phyloP scores from a whole-genome alignment of 2,888 invertebrate species.

The Poecilobothrus nobilitatus region DNA sequence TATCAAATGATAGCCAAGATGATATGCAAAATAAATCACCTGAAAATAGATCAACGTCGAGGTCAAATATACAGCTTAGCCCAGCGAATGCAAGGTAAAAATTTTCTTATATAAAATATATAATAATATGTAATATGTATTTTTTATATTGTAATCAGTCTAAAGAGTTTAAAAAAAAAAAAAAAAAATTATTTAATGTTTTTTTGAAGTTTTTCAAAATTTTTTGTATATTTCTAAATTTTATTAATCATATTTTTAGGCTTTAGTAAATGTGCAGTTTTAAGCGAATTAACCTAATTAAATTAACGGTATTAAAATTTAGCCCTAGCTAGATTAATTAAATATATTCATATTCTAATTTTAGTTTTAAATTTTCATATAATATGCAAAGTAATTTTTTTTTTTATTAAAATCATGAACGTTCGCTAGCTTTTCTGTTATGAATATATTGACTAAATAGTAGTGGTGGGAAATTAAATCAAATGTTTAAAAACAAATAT shows the following conservation, averaged over 20 bases:
- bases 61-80: neutral
- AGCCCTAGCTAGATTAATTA: neutral
- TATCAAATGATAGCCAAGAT: conserved; percentile 52
- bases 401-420: neutral
- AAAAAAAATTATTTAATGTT: neutral
- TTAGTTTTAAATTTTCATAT: neutral
- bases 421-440: neutral
- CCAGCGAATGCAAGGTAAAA: conserved; percentile 38
- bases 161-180: neutral
- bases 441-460: neutral
- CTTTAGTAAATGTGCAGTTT: conserved; percentile 6
- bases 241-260: neutral
- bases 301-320: conserved; percentile 1
- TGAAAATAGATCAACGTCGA: conserved; percentile 29
- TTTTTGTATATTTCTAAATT: conserved; percentile 3
- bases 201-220: neutral
- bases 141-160: neutral
- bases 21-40: conserved; percentile 29
- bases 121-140: conserved; percentile 35
- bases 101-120: conserved; percentile 41
- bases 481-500: too few relatives aligned
- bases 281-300: neutral
- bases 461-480: too few relatives aligned
- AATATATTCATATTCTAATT: neutral
- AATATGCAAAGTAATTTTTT: neutral